Evolutionary conservation across 2,113 vertebrate genomes (phyloP).

Genomic region (Sebastes fasciatus): DNA sequence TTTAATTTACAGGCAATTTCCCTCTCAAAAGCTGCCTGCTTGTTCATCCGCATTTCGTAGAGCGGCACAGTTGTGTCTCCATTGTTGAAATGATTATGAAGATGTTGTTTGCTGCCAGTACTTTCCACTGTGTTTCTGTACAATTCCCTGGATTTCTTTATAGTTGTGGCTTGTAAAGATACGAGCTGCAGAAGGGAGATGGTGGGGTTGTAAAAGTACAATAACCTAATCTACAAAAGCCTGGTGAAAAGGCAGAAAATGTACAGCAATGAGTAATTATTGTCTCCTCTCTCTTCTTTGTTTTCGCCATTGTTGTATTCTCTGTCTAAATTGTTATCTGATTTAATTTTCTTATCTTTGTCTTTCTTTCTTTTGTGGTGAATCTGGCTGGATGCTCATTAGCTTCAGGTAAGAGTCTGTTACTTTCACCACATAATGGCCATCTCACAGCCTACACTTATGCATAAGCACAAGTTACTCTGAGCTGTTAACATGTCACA

Average conservation of each 20-base stretch:
- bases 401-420: conserved; percentile 78
- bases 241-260: conserved; percentile 8
- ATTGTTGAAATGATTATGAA: conserved; percentile 52
- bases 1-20: conserved; percentile 57
- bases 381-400: conserved; percentile 15
- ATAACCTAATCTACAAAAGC: conserved; percentile 11
- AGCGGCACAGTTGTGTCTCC: conserved; percentile 21
- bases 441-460: background rate
- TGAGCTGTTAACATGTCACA: background rate
- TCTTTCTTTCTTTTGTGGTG: conserved; percentile 25
- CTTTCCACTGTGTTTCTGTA: conserved; percentile 10
- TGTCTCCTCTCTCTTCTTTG: background rate
- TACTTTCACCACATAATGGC: background rate
- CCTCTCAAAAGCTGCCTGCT: conserved; percentile 39
- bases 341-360: conserved; percentile 8
- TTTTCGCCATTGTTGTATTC: background rate
- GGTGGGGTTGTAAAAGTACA: background rate
- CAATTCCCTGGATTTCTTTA: conserved; percentile 22
- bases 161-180: conserved; percentile 11
- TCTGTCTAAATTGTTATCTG: background rate
- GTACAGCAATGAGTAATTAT: background rate
- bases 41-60: conserved; percentile 18
- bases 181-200: background rate
- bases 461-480: background rate
- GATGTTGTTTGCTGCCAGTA: conserved; percentile 36